Conservation (phyloP, 2,113 vertebrate genomes). For the Coptodon rendalli region DNA sequence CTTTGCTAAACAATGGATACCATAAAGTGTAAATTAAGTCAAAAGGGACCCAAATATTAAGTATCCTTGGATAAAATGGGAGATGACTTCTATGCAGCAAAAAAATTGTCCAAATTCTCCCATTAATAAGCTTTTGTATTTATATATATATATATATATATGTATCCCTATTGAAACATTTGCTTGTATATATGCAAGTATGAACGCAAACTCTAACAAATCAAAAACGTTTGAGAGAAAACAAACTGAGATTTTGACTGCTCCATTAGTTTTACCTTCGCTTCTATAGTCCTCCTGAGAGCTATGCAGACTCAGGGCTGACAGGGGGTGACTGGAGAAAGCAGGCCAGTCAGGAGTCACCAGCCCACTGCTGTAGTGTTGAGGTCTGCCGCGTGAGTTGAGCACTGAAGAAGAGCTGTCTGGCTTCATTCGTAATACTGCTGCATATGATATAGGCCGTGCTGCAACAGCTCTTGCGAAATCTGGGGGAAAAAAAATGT, state of each 20-base stretch:
- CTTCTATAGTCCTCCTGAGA: conserved; percentile 82
- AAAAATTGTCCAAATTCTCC: neutral
- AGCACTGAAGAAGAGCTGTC: conserved; percentile 77
- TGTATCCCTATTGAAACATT: neutral
- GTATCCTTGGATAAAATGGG: neutral
- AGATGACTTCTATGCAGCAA: neutral
- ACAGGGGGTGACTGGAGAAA: conserved; percentile 71
- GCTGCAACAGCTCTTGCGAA: conserved; percentile 76
- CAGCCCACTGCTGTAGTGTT: conserved; percentile 60
- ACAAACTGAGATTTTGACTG: neutral
- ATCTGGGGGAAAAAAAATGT: conserved; percentile 57
- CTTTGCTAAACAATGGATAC: neutral
- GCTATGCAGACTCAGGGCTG: conserved; percentile 74
- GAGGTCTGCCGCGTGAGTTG: conserved; percentile 74
- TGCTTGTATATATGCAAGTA: neutral
- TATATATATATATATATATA: neutral
- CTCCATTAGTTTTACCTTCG: conserved; percentile 76
- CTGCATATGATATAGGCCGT: conserved; percentile 80
- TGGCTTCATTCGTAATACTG: conserved; percentile 83
- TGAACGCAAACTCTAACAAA: neutral
- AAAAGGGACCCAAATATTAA: neutral
- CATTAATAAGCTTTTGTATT: neutral
- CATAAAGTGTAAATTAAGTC: neutral
- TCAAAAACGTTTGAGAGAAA: neutral
- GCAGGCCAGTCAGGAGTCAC: conserved; percentile 76